Evolutionary conservation across 2,797 vertebrate genomes (phyloP).

Genomic region (Brachymystax lenok): DNA sequence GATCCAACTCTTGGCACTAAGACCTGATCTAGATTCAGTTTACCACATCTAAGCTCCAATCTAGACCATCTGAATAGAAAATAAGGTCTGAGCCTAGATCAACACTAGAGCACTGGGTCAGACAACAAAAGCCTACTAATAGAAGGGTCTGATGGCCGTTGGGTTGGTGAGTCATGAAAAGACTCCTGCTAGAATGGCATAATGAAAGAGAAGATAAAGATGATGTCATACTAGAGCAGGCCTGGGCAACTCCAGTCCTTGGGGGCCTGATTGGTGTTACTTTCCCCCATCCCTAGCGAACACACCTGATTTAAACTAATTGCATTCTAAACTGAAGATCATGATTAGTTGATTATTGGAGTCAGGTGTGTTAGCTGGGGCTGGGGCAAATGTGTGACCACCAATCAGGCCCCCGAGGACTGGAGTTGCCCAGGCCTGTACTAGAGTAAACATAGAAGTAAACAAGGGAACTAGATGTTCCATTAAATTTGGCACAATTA

Average conservation of each 20-base stretch:
- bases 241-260: no score
- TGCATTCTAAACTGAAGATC: no score
- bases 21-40: not conserved
- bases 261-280: no score
- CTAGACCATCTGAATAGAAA: not conserved
- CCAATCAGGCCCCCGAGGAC: no score
- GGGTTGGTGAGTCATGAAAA: not conserved
- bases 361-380: no score
- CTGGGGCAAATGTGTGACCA: no score
- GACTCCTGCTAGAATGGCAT: not conserved
- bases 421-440: not conserved
- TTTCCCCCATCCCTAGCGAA: no score
- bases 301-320: no score
- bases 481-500: not conserved
- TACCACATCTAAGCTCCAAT: not conserved
- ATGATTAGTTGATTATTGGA: no score
- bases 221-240: not conserved
- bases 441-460: conserved; percentile 1
- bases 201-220: not conserved
- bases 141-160: not conserved
- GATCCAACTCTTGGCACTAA: not conserved
- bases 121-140: not conserved
- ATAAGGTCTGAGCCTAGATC: not conserved
- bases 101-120: not conserved
- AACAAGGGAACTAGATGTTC: not conserved